phyloP scores from a whole-genome alignment of 2,888 invertebrate species.

The Alitta virens region DNA sequence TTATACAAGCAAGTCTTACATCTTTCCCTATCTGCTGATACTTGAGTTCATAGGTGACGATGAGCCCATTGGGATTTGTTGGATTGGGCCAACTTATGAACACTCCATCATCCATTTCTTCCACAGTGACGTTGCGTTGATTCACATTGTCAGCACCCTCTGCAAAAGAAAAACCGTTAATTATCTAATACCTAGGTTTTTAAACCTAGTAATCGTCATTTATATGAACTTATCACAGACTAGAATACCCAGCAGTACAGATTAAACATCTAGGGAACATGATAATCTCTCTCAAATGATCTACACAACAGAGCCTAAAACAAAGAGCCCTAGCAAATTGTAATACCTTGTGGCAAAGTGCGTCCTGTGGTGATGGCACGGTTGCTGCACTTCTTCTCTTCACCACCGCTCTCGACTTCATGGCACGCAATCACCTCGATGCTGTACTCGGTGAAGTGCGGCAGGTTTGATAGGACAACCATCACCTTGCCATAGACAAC shows the following conservation, averaged over 20 bases:
- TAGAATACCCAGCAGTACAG: no score
- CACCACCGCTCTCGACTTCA: constrained; percentile 35
- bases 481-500: constrained; percentile 36
- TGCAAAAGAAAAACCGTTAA: constrained; percentile 55
- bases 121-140: constrained; percentile 30
- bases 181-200: no score
- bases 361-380: constrained; percentile 51
- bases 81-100: constrained; percentile 74
- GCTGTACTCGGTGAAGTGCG: constrained; percentile 51
- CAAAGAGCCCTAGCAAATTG: no score
- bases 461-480: constrained; percentile 42
- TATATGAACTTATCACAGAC: no score
- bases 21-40: constrained; percentile 68
- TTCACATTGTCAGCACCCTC: constrained; percentile 69
- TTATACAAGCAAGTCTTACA: not conserved
- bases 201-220: no score
- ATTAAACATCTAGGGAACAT: no score
- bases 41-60: constrained; percentile 79
- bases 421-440: constrained; percentile 55
- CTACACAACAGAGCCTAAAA: no score
- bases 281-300: no score
- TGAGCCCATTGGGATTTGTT: constrained; percentile 79
- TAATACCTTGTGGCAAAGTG: constrained; percentile 57
- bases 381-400: constrained; percentile 51
- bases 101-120: constrained; percentile 21